phyloP scores from a whole-genome alignment of 2,113 vertebrate species.

The Rhinolophus ferrumequinum region DNA sequence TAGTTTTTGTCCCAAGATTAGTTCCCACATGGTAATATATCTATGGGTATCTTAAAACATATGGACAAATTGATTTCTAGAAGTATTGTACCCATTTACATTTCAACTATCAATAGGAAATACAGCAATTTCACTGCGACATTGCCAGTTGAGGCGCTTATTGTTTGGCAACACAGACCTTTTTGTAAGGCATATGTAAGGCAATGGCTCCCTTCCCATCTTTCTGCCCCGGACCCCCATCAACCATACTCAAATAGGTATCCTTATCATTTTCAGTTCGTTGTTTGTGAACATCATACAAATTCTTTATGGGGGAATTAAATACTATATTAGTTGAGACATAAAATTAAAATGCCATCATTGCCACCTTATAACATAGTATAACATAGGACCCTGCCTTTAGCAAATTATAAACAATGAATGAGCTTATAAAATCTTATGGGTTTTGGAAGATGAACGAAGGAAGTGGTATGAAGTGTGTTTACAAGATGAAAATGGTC shows the following conservation, averaged over 20 bases:
- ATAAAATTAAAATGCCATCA: neutral
- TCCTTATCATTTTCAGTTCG: neutral
- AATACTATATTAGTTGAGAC: neutral
- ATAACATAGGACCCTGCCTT: neutral
- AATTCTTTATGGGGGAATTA: neutral
- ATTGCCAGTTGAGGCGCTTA: neutral
- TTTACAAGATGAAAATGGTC: conserved; percentile 61
- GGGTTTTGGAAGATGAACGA: conserved; percentile 2
- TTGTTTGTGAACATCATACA: neutral
- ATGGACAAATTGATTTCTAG: neutral
- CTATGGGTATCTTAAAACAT: neutral
- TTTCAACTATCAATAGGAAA: neutral
- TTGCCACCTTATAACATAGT: neutral
- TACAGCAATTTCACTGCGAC: neutral
- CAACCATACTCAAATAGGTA: neutral
- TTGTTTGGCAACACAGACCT: neutral
- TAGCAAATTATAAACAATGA: conserved; percentile 16
- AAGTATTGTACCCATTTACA: neutral
- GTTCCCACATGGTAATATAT: neutral
- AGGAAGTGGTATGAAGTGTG: neutral
- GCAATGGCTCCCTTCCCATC: neutral
- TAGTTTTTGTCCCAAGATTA: neutral
- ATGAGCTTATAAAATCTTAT: neutral
- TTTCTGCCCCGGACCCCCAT: neutral
- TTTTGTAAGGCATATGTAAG: neutral